A percentile compares a stretch with the other conserved stretches of the same genome.
Conservation (phyloP, 2,113 vertebrate genomes). For the Cinclus cinclus region DNA sequence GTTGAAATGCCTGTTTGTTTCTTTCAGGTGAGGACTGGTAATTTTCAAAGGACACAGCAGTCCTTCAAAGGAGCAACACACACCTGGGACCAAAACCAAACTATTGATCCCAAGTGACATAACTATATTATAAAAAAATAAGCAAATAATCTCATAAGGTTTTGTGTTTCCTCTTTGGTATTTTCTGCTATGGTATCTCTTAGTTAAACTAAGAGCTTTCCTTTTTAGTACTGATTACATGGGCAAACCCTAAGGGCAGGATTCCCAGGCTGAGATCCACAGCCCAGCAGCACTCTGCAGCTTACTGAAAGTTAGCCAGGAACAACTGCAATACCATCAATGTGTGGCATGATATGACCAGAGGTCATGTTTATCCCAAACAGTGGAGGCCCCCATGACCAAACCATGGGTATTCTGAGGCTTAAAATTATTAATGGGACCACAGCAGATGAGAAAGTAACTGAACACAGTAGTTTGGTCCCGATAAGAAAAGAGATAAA, state of each 20-base stretch:
- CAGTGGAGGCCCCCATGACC: not conserved
- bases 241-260: not conserved
- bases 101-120: not conserved
- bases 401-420: not conserved
- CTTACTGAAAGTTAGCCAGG: not conserved
- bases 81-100: not conserved
- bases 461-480: not conserved
- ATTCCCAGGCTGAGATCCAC: not conserved
- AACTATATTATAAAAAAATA: not conserved
- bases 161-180: not conserved
- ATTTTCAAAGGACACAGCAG: not conserved
- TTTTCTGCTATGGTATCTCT: not conserved
- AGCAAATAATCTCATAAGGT: not conserved
- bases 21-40: not conserved
- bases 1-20: not conserved
- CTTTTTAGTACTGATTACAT: fast-evolving
- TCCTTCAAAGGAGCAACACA: not conserved
- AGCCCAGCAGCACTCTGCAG: not conserved
- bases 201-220: not conserved
- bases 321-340: not conserved
- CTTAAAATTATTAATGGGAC: not conserved
- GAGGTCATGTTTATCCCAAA: not conserved
- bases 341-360: not conserved
- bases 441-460: not conserved
- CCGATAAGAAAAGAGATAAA: not conserved